Evolutionary conservation across 1,140 invertebrate genomes (phyloP), one percentile per base, ranked within the genome.

Genomic region (Helicoverpa armigera): DNA sequence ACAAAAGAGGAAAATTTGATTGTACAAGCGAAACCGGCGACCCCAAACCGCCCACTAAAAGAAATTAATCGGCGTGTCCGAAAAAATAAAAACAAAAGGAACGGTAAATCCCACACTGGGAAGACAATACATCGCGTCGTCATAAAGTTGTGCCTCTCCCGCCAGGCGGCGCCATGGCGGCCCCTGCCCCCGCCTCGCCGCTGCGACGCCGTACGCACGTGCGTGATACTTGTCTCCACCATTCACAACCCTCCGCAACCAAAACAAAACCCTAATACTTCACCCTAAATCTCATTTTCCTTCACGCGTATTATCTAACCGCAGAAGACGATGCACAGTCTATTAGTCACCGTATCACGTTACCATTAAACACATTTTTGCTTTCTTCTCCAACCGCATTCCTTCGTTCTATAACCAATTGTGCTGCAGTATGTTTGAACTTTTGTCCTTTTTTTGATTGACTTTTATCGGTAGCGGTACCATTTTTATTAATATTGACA

Each of bases 361-460:
- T 83, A 86, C 83, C 80, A 86, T 90, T 90, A 87, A 92, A 88
- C 85, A 83, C 88, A 91, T 90, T 91, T 92, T 90, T 83, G 87
- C 86, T 87, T 89, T 85, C 43, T 72, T 81, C 76, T 29, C 54
- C 63, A 73, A 69, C 79, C 83, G 81, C 88, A 93, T 91, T 89
- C 90, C 88, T 83, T 79, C 81, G 81, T 78, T 83, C 84, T 88
- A 86, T 88, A 83, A 89, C 83, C 89, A 89, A 91, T 88, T 87
- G 89, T 88, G 87, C 87, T 90, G 88, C 87, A 88, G 86, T 88
- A 88, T 90, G 91, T 92, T 91, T 94, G 92, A 94, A 94, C 93
- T 94, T 93, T 94, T 90, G 90, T 92, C 91, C 92, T 92, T 93
- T 90, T 43, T 94, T 92, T 92, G 88, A 94, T 94, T 93, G 92